Base-by-base conservation (phyloP, 30 jellyfish, hydroid and myxozoan species). In the Hydractinia echinata region DNA sequence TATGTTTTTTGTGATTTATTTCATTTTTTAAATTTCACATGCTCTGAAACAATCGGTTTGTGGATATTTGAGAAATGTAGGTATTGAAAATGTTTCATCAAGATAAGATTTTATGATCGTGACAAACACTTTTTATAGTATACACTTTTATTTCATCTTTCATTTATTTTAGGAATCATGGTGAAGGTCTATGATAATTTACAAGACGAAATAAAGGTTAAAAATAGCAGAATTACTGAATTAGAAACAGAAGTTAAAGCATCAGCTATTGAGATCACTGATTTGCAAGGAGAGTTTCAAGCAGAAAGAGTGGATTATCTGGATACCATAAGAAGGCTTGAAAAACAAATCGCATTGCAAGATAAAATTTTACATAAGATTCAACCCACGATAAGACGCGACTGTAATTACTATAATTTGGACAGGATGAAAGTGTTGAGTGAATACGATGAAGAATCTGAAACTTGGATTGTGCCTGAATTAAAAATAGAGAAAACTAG, bases 321-420 rank as follows among this genome's bases (percentile, higher is more conserved):
- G 19, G 99, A 94, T 48, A 85, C 97, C 9, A 94, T 94, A 44
- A 95, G 99, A 8, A 88, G 80, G 67, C 72, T 94, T 87, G 96
- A 94, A 62, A 96, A 86, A 76, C 91, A 89, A 50, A 51, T 94
- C 10, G 85, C 83, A 67, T 92, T 94, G 19, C 99, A 94, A 69
- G 79, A 88, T 49, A 95, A 85, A 81, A 88, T 94, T 20, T 44
- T 94, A 66, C 95, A 94, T 66, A 94, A 87, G 84, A 50, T 94
- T 51, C 99, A 94, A 67, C 99, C 99, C 4, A 86, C 96, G 62
- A 79, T 94, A 11, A 91, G 99, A 53, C 86, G 99, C 21, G 99
- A 93, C 76, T 93, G 99, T 56, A 93, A 93, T 76, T 93, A 93
- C 74, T 87, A 72, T 82, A 85, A 93, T 70, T 50, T 87, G 5